Percentiles rank a stretch among this genome's conserved stretches.
Conservation (phyloP, 2,888 invertebrate species). For the Agriopis marginaria region DNA sequence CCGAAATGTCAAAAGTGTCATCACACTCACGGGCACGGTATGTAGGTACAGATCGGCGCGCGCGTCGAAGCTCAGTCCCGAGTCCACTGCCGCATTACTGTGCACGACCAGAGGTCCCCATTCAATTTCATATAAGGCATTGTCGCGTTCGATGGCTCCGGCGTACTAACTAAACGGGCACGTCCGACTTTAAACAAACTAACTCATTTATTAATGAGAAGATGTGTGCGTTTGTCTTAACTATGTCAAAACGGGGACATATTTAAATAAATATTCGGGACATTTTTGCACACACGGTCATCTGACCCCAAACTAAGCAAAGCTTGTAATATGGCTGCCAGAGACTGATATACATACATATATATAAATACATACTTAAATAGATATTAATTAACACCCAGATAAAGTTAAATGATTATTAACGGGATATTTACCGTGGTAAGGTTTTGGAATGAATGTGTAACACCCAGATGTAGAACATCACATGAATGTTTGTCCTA, state of each 20-base stretch:
- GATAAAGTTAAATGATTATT: no score
- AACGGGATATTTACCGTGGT: no score
- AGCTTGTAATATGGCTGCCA: no score
- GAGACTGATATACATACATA: no score
- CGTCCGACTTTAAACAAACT: slow-evolving; percentile 60
- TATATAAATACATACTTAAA: no score
- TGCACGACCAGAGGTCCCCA: slow-evolving; percentile 80
- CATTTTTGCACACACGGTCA: no score
- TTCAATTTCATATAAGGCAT: slow-evolving; percentile 83
- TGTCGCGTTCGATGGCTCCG: slow-evolving; percentile 69
- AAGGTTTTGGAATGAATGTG: no score
- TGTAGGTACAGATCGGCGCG: slow-evolving; percentile 46
- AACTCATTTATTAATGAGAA: neutral
- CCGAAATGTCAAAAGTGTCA: slow-evolving; percentile 2
- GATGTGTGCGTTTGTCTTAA: slow-evolving; percentile 4
- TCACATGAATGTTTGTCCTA: no score
- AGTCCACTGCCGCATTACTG: slow-evolving; percentile 76
- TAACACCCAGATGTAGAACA: no score
- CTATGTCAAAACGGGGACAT: neutral
- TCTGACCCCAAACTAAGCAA: no score
- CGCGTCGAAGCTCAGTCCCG: slow-evolving; percentile 54
- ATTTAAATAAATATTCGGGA: no score
- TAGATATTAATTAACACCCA: no score
- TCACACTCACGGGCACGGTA: slow-evolving; percentile 17
- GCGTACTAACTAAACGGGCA: slow-evolving; percentile 63